Conservation (phyloP, 1,140 invertebrate species). For the Sarcophaga bullata region DNA sequence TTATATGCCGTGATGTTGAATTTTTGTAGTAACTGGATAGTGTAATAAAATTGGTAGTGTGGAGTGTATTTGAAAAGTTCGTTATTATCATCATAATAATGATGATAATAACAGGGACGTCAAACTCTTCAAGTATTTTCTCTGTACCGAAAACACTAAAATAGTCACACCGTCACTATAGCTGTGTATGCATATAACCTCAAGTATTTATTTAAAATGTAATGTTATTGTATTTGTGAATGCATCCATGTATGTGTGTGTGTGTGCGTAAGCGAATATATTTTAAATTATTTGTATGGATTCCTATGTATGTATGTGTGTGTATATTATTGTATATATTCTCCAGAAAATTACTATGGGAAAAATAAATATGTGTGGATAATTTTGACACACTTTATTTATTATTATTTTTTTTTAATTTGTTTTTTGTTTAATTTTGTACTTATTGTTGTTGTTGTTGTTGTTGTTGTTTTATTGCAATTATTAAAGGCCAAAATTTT, state of each 20-base stretch:
- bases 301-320: neutral
- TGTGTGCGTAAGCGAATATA: neutral
- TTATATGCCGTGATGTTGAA: no score
- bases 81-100: no score
- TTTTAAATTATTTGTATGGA: conserved; percentile 4
- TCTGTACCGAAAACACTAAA: no score
- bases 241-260: neutral
- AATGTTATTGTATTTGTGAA: neutral
- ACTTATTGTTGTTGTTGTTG: no score
- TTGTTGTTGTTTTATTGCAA: neutral
- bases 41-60: no score
- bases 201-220: neutral
- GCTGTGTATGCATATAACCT: neutral
- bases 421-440: no score
- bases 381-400: conserved; percentile 22
- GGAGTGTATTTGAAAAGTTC: no score
- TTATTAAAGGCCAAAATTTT: neutral
- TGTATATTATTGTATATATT: neutral
- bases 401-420: neutral
- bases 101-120: no score
- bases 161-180: no score
- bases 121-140: no score
- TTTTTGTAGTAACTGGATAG: no score
- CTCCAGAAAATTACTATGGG: neutral
- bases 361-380: conserved; percentile 2